Conservation (phyloP, 2,113 vertebrate species). For the Saimiri boliviensis region DNA sequence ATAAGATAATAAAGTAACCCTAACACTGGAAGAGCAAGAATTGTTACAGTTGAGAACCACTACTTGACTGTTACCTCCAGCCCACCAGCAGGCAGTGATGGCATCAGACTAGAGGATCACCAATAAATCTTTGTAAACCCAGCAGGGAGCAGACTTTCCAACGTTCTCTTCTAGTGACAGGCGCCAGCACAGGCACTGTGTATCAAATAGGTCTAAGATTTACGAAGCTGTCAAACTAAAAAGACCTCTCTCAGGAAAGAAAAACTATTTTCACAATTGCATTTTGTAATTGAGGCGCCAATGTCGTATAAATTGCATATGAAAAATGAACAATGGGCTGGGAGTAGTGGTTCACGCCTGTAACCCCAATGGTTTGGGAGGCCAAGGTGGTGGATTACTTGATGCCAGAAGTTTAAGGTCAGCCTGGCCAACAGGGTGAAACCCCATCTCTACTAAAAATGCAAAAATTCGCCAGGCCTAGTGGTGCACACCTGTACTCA, state of each 20-base stretch:
- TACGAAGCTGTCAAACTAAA: neutral
- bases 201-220: neutral
- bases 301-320: neutral
- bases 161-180: neutral
- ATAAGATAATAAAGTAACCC: neutral
- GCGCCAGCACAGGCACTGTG: neutral
- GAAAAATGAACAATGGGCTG: neutral
- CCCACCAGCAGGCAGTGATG: neutral
- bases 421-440: no score
- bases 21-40: neutral
- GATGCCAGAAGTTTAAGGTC: no score
- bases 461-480: no score
- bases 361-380: no score
- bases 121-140: neutral
- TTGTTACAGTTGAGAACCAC: neutral
- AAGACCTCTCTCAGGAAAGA: neutral
- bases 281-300: neutral
- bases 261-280: neutral
- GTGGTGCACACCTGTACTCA: no score
- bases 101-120: neutral
- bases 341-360: fast-evolving
- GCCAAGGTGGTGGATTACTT: no score
- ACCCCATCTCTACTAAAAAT: no score
- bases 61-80: no score
- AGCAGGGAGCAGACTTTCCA: no score